Evolutionary conservation across 2,888 invertebrate species (phyloP).

Genomic region (Panzeria rudis): DNA sequence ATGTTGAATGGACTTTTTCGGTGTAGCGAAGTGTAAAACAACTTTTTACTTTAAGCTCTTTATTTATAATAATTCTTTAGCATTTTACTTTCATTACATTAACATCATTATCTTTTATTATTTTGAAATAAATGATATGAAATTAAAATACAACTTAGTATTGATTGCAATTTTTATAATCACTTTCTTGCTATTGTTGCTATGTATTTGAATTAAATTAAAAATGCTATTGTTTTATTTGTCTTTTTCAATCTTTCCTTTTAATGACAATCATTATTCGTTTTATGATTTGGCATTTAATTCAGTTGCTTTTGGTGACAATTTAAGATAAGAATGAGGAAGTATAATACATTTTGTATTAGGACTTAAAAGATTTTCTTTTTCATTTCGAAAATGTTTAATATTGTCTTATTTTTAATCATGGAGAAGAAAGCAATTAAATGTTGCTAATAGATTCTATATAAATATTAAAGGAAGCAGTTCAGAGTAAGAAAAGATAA

Average conservation of each 20-base stretch:
- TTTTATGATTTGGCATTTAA: conserved; percentile 31
- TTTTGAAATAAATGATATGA: too few species aligned
- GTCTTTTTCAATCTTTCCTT: conserved; percentile 36
- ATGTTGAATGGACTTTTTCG: too few species aligned
- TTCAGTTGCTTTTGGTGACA: conserved; percentile 9
- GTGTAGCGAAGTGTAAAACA: too few species aligned
- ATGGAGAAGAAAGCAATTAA: background rate
- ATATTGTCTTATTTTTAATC: background rate
- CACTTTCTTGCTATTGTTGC: background rate
- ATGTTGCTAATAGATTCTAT: background rate
- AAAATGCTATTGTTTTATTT: conserved; percentile 1
- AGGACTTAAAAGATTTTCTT: conserved; percentile 1
- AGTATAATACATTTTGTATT: background rate
- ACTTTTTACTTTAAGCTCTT: too few species aligned
- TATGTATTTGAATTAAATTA: conserved; percentile 11
- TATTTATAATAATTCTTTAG: too few species aligned
- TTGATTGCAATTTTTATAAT: conserved; percentile 27
- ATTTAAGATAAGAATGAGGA: background rate
- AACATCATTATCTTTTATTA: too few species aligned
- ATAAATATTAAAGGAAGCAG: background rate
- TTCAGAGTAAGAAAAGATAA: background rate
- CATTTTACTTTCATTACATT: too few species aligned
- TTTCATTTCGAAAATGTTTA: background rate
- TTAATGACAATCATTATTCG: conserved; percentile 52
- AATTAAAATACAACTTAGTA: too few species aligned